Evolutionary conservation across 2,113 vertebrate species (phyloP), one percentile per base, ranked within the genome.

Genomic region (Meleagris gallopavo): DNA sequence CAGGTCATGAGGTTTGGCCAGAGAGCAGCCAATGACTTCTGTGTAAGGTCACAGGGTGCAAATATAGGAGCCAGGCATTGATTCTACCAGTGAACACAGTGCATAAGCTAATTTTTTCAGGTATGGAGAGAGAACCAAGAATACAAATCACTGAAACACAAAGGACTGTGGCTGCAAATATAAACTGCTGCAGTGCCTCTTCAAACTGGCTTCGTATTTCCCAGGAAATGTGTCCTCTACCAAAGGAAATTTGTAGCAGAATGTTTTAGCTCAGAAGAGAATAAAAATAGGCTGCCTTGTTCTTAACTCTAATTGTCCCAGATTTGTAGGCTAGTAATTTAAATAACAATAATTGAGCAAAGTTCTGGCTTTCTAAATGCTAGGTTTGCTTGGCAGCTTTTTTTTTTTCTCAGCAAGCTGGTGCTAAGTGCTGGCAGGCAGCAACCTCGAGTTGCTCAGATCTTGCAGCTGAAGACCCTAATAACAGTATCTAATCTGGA

Each of bases 261-360:
- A 69, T 54, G n/a, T 20, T 70, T 75, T 83, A 25, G 60, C 70
- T 57, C 4, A 3, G 79, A 85, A 89, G 74, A 70, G 92, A 95
- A 91, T 76, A 94, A 91, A 93, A 95, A 93, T 92, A 91, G 80
- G 58, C 70, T 93, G 69, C 73, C 81, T 91, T 70, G 43, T 86
- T 89, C 91, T 93, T 94, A 93, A 86, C 77, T 81, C 60, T 54
- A 65, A 92, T 95, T 94, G 94, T 92, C 70, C 73, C 64, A 83
- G 89, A 96, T 72, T 91, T 67, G 57, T 88, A 90, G 91, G 82
- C 77, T 94, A 95, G 89, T 96, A 89, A 94, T 89, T 95, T 95
- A 92, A 96, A 95, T 91, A 90, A 96, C 87, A 95, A 90, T 96
- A 90, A 96, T 89, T 93, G 91, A 94, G 70, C 76, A 69, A 90